A percentile compares a stretch with the other conserved stretches of the same genome.
These are phyloP conservation scores for Portevinia maculata DNA, from an alignment of 2,888 invertebrate species.

Conservation along the genomic window DNA sequence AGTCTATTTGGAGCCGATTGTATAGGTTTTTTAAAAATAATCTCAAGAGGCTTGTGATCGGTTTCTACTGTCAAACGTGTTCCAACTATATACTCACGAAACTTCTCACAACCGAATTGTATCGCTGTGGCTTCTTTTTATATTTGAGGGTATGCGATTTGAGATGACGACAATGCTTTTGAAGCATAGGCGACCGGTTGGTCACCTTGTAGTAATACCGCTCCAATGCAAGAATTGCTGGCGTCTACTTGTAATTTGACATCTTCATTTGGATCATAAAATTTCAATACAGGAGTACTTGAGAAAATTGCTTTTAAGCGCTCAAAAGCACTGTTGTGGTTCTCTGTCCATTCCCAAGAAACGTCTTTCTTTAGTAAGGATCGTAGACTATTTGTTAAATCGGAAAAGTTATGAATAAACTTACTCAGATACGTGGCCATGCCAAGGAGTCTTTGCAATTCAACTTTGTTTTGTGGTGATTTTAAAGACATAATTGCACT, in stretches of 20 bases:
- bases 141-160: slow-evolving; percentile 64
- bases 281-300: slow-evolving; percentile 74
- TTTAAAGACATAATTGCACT: not conserved
- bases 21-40: slow-evolving; percentile 15
- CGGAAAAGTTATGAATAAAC: slow-evolving; percentile 57
- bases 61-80: slow-evolving; percentile 6
- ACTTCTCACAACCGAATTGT: slow-evolving; percentile 43
- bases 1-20: slow-evolving; percentile 1
- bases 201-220: slow-evolving; percentile 78
- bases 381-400: slow-evolving; percentile 39
- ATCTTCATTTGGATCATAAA: slow-evolving; percentile 75
- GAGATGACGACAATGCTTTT: slow-evolving; percentile 74
- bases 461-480: not conserved
- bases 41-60: slow-evolving; percentile 14
- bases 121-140: slow-evolving; percentile 68
- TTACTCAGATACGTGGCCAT: slow-evolving; percentile 26
- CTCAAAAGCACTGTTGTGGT: slow-evolving; percentile 53
- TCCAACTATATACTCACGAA: slow-evolving; percentile 24
- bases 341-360: slow-evolving; percentile 39
- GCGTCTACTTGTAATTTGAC: slow-evolving; percentile 75
- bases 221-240: slow-evolving; percentile 75
- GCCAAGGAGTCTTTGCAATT: slow-evolving; percentile 8
- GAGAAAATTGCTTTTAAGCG: slow-evolving; percentile 50
- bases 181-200: slow-evolving; percentile 79
- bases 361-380: slow-evolving; percentile 53